Evolutionary conservation across 2,797 vertebrate genomes (phyloP), one percentile per base, ranked within the genome.

Genomic region (Cirrhinus mrigala): DNA sequence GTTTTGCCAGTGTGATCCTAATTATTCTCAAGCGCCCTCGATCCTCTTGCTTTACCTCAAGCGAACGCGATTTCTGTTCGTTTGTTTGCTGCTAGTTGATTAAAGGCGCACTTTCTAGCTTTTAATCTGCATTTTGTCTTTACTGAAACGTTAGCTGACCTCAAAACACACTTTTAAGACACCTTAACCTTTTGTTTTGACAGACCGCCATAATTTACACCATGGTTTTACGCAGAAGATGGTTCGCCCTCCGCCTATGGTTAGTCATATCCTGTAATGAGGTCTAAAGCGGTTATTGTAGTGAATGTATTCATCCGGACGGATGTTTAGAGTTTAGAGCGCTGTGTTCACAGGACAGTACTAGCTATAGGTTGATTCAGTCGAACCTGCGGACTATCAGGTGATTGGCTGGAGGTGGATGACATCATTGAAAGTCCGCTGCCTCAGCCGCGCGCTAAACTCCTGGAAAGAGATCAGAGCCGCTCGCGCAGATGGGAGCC

Each of bases 401-500:
- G 79, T 89, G 93, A 94, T 94, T 94, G 94, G 94, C 90, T 92
- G 90, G 81, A 85, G 87, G 87, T 79, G 74, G 89, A 91, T 94
- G 93, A 94, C 94, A 92, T 94, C 94, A 94, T 90, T 85, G 70
- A 79, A 81, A 82, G 66, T 86, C 66, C 56, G 71, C 66, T 81
- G 87, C 82, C 77, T 85, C 58, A 52, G 75, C 79, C 70, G 74
- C 74, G 62, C 90, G 74, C 81, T 81, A 87, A 90, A 90, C 81
- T 90, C 82, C 79, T 87, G 81, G 79, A 88, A 89, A 85, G 64
- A 89, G 89, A 87, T 82, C 85, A 76, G 81, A 87, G 82, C 54
- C 76, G 71, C 74, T 82, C 80, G 64, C 69, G 81, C 87, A 66
- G 86, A 90, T 88, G 86, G 87, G 68, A 73, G 81, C 70, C 85